Evolutionary conservation across 1,140 invertebrate species (phyloP).

Genomic region (Pseudomyrmex sp.): DNA sequence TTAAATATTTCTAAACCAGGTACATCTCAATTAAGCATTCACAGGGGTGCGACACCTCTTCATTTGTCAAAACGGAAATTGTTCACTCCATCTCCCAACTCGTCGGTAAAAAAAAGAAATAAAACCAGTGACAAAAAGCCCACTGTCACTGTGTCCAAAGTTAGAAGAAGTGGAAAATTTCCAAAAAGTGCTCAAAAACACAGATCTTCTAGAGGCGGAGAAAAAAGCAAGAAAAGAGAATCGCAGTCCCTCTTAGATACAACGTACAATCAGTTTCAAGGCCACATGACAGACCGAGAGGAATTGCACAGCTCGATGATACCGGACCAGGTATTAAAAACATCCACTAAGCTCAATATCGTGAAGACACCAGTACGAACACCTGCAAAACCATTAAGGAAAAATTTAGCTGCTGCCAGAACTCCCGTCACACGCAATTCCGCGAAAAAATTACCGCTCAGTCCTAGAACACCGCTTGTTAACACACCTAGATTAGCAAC

Average conservation of each 20-base stretch:
- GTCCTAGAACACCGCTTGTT: conserved; percentile 58
- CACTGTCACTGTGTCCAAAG: conserved; percentile 67
- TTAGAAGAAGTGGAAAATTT: conserved; percentile 69
- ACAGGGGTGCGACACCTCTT: conserved; percentile 64
- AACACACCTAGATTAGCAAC: conserved; percentile 17
- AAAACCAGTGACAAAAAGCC: conserved; percentile 69
- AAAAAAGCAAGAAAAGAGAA: conserved; percentile 27
- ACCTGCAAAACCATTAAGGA: conserved; percentile 79
- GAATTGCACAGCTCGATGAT: conserved; percentile 81
- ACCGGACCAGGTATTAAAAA: conserved; percentile 69
- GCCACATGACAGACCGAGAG: conserved; percentile 77
- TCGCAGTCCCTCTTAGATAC: conserved; percentile 55
- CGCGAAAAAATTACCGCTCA: conserved; percentile 66
- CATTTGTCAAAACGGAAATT: conserved; percentile 78
- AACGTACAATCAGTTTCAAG: conserved; percentile 80
- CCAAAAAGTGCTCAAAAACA: conserved; percentile 35
- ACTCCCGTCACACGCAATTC: conserved; percentile 63
- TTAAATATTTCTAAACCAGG: conserved; percentile 74
- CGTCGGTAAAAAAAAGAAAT: conserved; percentile 70
- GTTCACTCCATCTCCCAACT: conserved; percentile 75
- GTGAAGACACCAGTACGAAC: conserved; percentile 78
- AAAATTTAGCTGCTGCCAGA: conserved; percentile 59
- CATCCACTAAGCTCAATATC: conserved; percentile 55
- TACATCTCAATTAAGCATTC: conserved; percentile 63
- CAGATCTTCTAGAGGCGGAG: conserved; percentile 21